Evolutionary conservation across 2,113 vertebrate genomes (phyloP).

Genomic region (Myrmecobius fasciatus): DNA sequence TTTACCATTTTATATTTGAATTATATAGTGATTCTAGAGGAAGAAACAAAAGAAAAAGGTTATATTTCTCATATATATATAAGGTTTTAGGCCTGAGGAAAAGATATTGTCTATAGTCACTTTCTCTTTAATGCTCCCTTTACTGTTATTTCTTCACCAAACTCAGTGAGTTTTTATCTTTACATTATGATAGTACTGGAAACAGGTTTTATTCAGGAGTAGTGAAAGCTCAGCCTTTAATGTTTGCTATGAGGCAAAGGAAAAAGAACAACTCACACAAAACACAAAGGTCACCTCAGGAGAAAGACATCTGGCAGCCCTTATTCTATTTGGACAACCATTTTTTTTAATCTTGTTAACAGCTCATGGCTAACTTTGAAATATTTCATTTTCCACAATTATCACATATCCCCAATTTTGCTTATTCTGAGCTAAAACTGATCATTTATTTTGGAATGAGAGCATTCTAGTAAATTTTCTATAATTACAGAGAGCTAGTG

Average conservation of each 20-base stretch:
- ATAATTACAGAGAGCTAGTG: background rate
- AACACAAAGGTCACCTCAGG: background rate
- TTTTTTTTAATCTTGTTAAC: background rate
- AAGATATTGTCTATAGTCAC: background rate
- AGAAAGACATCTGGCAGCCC: background rate
- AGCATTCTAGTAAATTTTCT: slow-evolving; percentile 27
- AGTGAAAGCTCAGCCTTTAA: background rate
- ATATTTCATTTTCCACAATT: background rate
- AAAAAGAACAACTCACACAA: background rate
- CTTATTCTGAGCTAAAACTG: background rate
- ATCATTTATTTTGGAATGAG: background rate
- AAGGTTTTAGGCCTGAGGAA: background rate
- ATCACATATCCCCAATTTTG: background rate
- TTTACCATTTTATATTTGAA: background rate
- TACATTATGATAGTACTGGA: background rate
- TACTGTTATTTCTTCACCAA: background rate
- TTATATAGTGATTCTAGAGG: background rate
- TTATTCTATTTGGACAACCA: background rate
- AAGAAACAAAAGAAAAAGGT: background rate
- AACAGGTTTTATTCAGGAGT: background rate
- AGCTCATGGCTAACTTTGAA: background rate
- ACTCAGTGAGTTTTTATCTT: background rate
- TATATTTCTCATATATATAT: background rate
- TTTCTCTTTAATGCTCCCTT: background rate
- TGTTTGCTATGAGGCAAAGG: background rate